Evolutionary conservation across 2,113 vertebrate genomes (phyloP), one percentile per base, ranked within the genome.

Genomic region (Halcyon senegalensis): DNA sequence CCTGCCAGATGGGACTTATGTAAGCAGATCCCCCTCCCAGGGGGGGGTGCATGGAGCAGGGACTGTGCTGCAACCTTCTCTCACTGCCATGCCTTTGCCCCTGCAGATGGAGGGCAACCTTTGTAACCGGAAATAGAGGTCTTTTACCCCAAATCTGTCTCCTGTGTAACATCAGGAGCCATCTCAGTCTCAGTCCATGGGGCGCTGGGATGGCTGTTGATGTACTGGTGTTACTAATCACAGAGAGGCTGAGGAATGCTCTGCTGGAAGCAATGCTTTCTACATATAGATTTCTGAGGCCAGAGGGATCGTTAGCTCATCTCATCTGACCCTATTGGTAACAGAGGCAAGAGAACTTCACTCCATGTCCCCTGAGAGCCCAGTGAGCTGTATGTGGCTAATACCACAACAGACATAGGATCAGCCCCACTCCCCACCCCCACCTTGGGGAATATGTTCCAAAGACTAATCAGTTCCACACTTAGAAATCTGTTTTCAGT

Each of bases 391-490:
- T 18, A 62, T 31, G 33, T 79, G 77, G 77, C 78, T 68, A 75
- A 64, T 41, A 77, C 39, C 17, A 68, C 39, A 75, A 23, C 0
- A 2, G 53, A 51, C 37, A 87, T 8, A 77, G 78, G 70, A 87
- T 53, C 2, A 24, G 43, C 43, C 43, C 15, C 43, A 13, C 43
- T 43, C 43, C 43, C 43, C 14, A 15, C 43, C 43, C 43, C 43
- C 43, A 43, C 43, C 43, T 28, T 73, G 59, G 44, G 55, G 51
- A 77, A 90, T 2, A 2, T 62, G 55, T 80, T 96, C 84, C 94
- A 96, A 88, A 94, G 46, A 31, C 75, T 97, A 96, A 97, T 97
- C 70, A 93, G 44, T 90, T 94, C 94, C 96, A 95, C 75, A 80
- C 78, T 91, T 62, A 76, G 44, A 94, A 96, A 95, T 96, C 89